Percentiles rank a stretch among this genome's conserved stretches.
phyloP scores from a whole-genome alignment of 2,888 invertebrate species.

The Trissolcus japonicus region DNA sequence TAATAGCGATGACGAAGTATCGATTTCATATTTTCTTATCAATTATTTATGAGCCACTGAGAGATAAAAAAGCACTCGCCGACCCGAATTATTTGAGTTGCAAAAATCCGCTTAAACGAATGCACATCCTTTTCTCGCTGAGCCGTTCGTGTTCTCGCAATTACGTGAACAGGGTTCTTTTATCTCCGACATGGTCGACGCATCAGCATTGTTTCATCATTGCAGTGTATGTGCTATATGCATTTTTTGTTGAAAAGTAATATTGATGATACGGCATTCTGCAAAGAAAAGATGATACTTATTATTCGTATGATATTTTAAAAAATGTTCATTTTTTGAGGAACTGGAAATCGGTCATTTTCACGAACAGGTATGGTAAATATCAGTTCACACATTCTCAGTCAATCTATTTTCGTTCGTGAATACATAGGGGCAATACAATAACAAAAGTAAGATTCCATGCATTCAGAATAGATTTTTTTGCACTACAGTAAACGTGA shows the following conservation, averaged over 20 bases:
- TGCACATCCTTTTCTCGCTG: constrained; percentile 22
- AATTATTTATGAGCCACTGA: constrained; percentile 13
- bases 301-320: too few relatives aligned
- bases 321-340: too few relatives aligned
- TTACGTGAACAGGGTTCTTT: constrained; percentile 31
- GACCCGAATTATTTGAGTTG: constrained; percentile 30
- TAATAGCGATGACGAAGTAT: neutral
- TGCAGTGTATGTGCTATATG: neutral
- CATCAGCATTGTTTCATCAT: constrained; percentile 25
- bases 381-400: constrained; percentile 8
- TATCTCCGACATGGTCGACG: constrained; percentile 36
- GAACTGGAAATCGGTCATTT: neutral
- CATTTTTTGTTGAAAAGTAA: too few relatives aligned
- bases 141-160: constrained; percentile 27
- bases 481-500: too few relatives aligned
- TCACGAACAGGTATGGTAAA: constrained; percentile 3
- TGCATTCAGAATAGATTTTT: constrained; percentile 10
- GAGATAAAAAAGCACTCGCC: constrained; percentile 10
- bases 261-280: too few relatives aligned
- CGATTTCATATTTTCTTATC: constrained; percentile 16
- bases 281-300: neutral
- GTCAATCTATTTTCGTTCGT: constrained; percentile 17
- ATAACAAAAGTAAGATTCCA: constrained; percentile 15
- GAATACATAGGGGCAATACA: neutral
- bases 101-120: constrained; percentile 28